phyloP scores from a whole-genome alignment of 1,140 invertebrate genomes.

The Goniozus legneri region DNA sequence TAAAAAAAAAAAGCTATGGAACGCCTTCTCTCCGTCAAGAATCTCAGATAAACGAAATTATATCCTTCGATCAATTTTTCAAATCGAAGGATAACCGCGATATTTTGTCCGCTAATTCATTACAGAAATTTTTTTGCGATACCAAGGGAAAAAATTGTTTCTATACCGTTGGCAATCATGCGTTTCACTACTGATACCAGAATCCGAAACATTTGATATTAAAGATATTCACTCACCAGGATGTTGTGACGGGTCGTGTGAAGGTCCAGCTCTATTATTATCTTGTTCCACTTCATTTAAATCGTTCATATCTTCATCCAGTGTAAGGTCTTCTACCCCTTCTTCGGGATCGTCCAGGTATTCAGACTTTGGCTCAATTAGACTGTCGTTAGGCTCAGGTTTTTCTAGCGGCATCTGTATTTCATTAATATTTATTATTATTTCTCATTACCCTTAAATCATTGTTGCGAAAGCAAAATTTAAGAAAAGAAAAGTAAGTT shows the following conservation, averaged over 20 bases:
- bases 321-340: constrained; percentile 76
- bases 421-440: constrained; percentile 1
- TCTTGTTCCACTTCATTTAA: constrained; percentile 63
- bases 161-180: constrained; percentile 21
- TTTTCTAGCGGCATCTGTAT: constrained; percentile 49
- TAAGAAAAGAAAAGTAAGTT: too few species aligned
- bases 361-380: constrained; percentile 74
- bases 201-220: not conserved
- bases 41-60: too few species aligned
- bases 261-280: constrained; percentile 52
- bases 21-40: too few species aligned
- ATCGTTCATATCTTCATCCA: constrained; percentile 71
- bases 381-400: constrained; percentile 50
- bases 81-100: too few species aligned
- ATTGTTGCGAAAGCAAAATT: too few species aligned
- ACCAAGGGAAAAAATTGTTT: too few species aligned
- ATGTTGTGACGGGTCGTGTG: constrained; percentile 53
- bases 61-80: too few species aligned
- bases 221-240: constrained; percentile 44
- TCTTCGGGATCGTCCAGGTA: constrained; percentile 73
- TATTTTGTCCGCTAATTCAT: too few species aligned
- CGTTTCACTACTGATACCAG: constrained; percentile 18
- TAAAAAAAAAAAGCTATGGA: too few species aligned
- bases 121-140: too few species aligned
- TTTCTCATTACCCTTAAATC: too few species aligned